Conservation (phyloP, 1,140 invertebrate genomes). For the Lysiphlebus fabarum region DNA sequence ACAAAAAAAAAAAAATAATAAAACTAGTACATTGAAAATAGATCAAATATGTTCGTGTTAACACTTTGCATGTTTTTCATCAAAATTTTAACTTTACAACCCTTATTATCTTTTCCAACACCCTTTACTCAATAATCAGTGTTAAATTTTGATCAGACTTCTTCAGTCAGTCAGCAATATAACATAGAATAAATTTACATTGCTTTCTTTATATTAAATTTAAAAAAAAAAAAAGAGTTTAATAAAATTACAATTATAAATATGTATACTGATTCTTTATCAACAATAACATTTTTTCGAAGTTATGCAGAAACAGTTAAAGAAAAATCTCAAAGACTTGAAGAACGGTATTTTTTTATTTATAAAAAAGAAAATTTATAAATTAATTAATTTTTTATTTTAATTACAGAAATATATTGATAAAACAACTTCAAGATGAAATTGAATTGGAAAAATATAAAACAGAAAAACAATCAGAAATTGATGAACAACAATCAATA, state of each 20-base stretch:
- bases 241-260: slow-evolving; percentile 14
- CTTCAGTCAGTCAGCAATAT: slow-evolving; percentile 3
- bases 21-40: slow-evolving; percentile 12
- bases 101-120: too few species aligned
- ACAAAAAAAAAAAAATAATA: slow-evolving; percentile 3
- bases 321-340: slow-evolving; percentile 30
- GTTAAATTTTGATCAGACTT: slow-evolving; percentile 25
- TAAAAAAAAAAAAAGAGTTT: too few species aligned
- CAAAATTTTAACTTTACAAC: too few species aligned
- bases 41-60: slow-evolving; percentile 17
- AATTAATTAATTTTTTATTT: neutral
- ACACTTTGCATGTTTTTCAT: slow-evolving; percentile 20
- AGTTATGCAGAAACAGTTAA: slow-evolving; percentile 33
- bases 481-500: slow-evolving; percentile 31
- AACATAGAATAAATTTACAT: slow-evolving; percentile 1
- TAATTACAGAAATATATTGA: slow-evolving; percentile 30
- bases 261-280: slow-evolving; percentile 30
- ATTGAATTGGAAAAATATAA: slow-evolving; percentile 37
- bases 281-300: slow-evolving; percentile 35
- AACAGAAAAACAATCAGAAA: slow-evolving; percentile 18
- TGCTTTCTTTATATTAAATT: too few species aligned
- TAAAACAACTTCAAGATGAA: slow-evolving; percentile 42
- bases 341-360: slow-evolving; percentile 31
- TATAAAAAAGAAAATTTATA: too few species aligned
- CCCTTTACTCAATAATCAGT: slow-evolving; percentile 2